Conservation (phyloP, 1,140 invertebrate species). For the Bathynomus jamesi region DNA sequence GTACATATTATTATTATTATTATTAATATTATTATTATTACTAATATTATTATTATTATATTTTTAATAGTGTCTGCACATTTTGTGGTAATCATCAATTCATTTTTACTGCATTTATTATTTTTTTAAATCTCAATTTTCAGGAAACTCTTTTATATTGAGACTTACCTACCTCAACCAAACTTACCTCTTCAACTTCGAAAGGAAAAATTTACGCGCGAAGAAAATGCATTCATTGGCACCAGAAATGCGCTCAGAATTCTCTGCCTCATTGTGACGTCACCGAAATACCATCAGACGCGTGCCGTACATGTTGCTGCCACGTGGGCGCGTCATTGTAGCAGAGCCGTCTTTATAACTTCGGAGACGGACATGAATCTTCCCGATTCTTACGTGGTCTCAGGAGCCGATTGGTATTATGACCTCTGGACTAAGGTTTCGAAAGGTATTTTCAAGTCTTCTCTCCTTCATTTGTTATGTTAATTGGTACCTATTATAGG, state of each 20-base stretch:
- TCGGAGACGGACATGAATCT: conserved; percentile 8
- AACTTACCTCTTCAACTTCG: conserved; percentile 2
- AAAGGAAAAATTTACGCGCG: not conserved
- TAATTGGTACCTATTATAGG: too few relatives aligned
- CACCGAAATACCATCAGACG: conserved; percentile 24
- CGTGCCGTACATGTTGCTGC: conserved; percentile 27
- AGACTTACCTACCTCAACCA: conserved; percentile 11
- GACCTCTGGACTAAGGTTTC: conserved; percentile 32
- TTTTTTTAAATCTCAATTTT: not conserved
- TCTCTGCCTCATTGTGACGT: conserved; percentile 27
- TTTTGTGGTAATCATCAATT: too few relatives aligned
- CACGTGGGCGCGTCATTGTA: conserved; percentile 28
- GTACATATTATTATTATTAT: too few relatives aligned
- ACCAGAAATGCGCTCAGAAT: not conserved
- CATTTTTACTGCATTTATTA: too few relatives aligned
- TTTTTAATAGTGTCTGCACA: too few relatives aligned
- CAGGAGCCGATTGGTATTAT: conserved; percentile 16
- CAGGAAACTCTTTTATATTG: conserved; percentile 12
- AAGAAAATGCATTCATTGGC: not conserved
- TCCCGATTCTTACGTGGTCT: conserved; percentile 12
- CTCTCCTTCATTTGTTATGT: too few relatives aligned
- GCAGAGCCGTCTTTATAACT: conserved; percentile 24
- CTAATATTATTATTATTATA: too few relatives aligned
- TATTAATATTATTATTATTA: too few relatives aligned
- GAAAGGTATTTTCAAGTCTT: conserved; percentile 16